phyloP scores from a whole-genome alignment of 2,797 vertebrate genomes.

The Toxotes lorentzi region DNA sequence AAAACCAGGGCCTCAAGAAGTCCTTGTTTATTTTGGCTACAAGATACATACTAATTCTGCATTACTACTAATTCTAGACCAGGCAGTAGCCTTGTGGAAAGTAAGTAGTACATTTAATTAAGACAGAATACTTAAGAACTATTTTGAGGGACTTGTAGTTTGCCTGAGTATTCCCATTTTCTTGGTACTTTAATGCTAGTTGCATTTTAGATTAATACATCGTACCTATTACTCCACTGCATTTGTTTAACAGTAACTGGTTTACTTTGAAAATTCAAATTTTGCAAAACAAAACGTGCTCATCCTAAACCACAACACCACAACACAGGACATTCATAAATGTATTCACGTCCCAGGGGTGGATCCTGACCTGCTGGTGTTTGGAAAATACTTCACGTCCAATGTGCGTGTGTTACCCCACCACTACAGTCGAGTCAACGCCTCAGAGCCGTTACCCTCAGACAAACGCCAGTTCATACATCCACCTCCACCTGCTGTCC shows the following conservation, averaged over 20 bases:
- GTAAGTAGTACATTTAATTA: not conserved
- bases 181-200: not conserved
- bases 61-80: not conserved
- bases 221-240: too few species aligned
- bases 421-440: constrained; percentile 79
- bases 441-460: constrained; percentile 75
- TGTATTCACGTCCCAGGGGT: constrained; percentile 81
- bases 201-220: too few species aligned
- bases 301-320: not conserved
- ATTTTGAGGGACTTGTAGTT: not conserved
- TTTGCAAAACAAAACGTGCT: not conserved
- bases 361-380: constrained; percentile 95
- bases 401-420: constrained; percentile 79
- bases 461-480: constrained; percentile 85
- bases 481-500: constrained; percentile 54
- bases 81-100: not conserved
- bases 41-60: not conserved
- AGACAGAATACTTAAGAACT: not conserved
- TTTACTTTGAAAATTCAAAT: not conserved
- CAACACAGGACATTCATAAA: too few species aligned
- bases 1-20: not conserved
- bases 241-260: too few species aligned
- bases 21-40: not conserved
- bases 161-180: not conserved
- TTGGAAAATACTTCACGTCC: constrained; percentile 87